Conservation (phyloP, 2,888 invertebrate species). For the Meliscaeva auricollis region DNA sequence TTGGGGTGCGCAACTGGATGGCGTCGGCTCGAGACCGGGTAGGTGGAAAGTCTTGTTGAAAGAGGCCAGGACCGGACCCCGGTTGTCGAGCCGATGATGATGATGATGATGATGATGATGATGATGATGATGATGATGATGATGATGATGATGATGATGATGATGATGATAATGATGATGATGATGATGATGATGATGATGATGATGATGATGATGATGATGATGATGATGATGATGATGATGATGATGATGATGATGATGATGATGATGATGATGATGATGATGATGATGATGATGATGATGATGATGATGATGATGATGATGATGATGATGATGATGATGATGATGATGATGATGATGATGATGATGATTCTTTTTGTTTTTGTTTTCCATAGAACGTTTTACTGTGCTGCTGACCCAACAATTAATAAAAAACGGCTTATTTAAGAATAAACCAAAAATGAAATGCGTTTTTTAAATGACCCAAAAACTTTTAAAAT, state of each 20-base stretch:
- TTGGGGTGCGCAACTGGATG: too few relatives aligned
- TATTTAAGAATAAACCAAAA: too few relatives aligned
- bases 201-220: not conserved
- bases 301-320: not conserved
- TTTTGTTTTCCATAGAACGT: too few relatives aligned
- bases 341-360: not conserved
- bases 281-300: not conserved
- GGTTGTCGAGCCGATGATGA: too few relatives aligned
- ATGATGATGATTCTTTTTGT: too few relatives aligned
- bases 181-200: not conserved
- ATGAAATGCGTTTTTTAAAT: too few relatives aligned
- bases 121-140: conserved; percentile 8
- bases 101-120: conserved; percentile 1
- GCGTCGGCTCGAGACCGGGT: too few relatives aligned
- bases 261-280: conserved; percentile 1
- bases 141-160: not conserved
- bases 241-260: not conserved
- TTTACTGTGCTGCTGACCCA: too few relatives aligned
- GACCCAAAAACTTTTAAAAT: too few relatives aligned
- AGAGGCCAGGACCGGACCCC: too few relatives aligned
- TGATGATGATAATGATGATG: not conserved
- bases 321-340: not conserved
- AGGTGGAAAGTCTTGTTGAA: too few relatives aligned
- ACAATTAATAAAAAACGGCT: too few relatives aligned
- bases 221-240: not conserved